Percentiles rank a stretch among this genome's conserved stretches.
Evolutionary conservation across 2,888 invertebrate genomes (phyloP).

Genomic region (Harpalus rufipes): DNA sequence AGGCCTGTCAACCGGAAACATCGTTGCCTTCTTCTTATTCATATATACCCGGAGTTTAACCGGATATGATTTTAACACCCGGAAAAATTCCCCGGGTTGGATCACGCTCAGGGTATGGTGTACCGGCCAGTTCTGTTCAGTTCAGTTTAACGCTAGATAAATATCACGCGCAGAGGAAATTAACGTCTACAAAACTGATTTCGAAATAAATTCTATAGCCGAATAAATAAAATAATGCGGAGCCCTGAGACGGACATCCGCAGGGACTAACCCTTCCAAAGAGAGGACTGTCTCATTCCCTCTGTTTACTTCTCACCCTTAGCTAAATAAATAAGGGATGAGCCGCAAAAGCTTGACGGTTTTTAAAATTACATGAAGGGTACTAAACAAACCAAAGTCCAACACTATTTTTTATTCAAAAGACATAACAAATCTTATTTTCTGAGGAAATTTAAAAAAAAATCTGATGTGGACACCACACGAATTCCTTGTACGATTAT

Average conservation of each 20-base stretch:
- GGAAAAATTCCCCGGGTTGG: slow-evolving; percentile 56
- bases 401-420: too few species aligned
- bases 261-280: background rate
- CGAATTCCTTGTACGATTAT: too few species aligned
- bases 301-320: background rate
- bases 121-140: background rate
- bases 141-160: slow-evolving; percentile 66
- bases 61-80: slow-evolving; percentile 66
- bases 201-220: slow-evolving; percentile 58
- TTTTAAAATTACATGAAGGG: background rate
- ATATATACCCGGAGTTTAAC: slow-evolving; percentile 59
- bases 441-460: too few species aligned
- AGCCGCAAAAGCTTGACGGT: background rate
- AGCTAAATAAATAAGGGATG: background rate
- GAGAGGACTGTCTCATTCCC: background rate
- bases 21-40: slow-evolving; percentile 59
- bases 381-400: background rate
- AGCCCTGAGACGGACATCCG: slow-evolving; percentile 7
- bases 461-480: too few species aligned
- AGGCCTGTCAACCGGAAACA: slow-evolving; percentile 58
- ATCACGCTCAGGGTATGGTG: slow-evolving; percentile 11
- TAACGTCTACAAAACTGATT: slow-evolving; percentile 64
- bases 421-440: too few species aligned
- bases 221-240: slow-evolving; percentile 46
- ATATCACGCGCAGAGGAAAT: slow-evolving; percentile 65